phyloP scores from a whole-genome alignment of 2,113 vertebrate genomes.

The Microcebus tavaratra region DNA sequence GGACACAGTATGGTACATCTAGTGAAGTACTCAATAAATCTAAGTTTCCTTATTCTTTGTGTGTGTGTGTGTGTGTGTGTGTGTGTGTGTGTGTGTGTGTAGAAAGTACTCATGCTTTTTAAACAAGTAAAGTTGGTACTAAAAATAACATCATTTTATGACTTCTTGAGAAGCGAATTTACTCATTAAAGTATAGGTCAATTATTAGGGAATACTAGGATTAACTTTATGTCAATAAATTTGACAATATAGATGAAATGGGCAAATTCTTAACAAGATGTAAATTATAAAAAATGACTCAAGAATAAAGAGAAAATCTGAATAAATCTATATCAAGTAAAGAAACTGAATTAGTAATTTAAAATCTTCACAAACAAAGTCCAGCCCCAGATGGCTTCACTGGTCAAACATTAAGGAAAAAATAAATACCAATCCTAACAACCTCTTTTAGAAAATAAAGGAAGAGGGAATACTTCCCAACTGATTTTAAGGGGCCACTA shows the following conservation, averaged over 20 bases:
- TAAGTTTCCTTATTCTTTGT: background rate
- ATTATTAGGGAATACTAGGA: background rate
- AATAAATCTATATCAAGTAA: background rate
- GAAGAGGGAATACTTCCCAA: background rate
- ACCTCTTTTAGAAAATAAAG: background rate
- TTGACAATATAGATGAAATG: background rate
- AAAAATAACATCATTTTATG: background rate
- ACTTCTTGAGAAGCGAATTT: background rate
- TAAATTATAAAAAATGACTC: background rate
- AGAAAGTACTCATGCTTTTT: background rate
- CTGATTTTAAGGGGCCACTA: constrained; percentile 13
- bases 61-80: no score
- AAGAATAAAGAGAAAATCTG: constrained; percentile 23
- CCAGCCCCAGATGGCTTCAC: background rate
- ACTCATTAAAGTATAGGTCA: background rate
- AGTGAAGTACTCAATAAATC: background rate
- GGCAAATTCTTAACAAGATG: constrained; percentile 22
- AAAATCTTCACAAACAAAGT: background rate
- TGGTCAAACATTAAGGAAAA: background rate
- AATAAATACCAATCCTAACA: background rate
- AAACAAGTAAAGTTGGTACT: background rate
- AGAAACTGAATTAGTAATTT: background rate
- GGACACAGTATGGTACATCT: background rate
- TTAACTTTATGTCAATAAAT: background rate
- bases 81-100: background rate